Evolutionary conservation across 2,888 invertebrate genomes (phyloP).

Genomic region (Resseliella maxima): DNA sequence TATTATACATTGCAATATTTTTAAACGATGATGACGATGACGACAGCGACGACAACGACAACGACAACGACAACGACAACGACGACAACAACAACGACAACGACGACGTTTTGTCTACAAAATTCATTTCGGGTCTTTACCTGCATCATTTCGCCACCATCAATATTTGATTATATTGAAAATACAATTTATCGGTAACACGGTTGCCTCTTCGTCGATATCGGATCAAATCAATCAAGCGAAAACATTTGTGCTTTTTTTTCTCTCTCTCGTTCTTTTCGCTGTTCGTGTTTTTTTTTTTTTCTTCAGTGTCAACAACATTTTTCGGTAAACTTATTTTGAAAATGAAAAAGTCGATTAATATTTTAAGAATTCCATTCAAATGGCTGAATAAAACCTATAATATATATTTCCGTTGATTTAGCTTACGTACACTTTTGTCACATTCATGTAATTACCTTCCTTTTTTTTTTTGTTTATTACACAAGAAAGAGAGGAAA

Average conservation of each 20-base stretch:
- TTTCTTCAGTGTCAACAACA: background rate
- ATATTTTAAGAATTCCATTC: constrained; percentile 4
- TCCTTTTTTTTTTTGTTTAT: background rate
- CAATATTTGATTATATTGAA: constrained; percentile 28
- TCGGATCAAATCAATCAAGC: constrained; percentile 42
- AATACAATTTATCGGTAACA: background rate
- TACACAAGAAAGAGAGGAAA: background rate
- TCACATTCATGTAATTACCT: background rate
- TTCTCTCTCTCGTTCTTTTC: too few relatives aligned
- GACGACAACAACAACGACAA: too few relatives aligned
- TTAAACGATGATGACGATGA: too few relatives aligned
- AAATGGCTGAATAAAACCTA: background rate
- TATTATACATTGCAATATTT: constrained; percentile 18
- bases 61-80: too few relatives aligned
- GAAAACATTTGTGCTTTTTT: too few relatives aligned
- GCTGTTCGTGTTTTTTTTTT: background rate
- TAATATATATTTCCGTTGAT: background rate
- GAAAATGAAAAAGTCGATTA: background rate
- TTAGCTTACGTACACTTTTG: background rate
- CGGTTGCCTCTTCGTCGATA: background rate
- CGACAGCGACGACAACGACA: too few relatives aligned
- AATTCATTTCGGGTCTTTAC: background rate
- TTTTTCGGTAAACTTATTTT: background rate
- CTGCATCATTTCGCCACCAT: constrained; percentile 38
- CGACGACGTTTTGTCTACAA: background rate